Percentiles rank a stretch among this genome's conserved stretches.
These are phyloP conservation scores for Aurelia aurita complex sp. Pacific DNA, from an alignment of 30 jellyfish, hydroid and myxozoan genomes.

Conservation along the genomic window DNA sequence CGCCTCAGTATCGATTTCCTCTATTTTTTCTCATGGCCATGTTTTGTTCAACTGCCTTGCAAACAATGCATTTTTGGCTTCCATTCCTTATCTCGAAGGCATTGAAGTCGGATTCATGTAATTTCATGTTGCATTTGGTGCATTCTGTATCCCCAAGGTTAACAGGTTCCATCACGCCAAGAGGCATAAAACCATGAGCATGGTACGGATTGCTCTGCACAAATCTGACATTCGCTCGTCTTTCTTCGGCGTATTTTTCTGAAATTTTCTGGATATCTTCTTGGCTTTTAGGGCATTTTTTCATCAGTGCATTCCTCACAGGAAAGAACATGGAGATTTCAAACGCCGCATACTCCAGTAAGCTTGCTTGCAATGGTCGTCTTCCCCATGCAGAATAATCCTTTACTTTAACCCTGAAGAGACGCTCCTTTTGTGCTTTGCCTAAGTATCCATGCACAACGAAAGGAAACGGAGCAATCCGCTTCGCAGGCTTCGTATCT, in stretches of 20 bases:
- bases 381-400: slow-evolving; percentile 30
- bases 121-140: too few relatives aligned
- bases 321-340: slow-evolving; percentile 27
- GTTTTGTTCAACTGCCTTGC: too few relatives aligned
- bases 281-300: not conserved
- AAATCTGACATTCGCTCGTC: slow-evolving; percentile 2
- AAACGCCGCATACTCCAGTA: slow-evolving; percentile 28
- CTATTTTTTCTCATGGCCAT: too few relatives aligned
- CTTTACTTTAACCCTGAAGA: not conserved
- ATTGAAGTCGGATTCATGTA: too few relatives aligned
- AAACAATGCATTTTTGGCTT: too few relatives aligned
- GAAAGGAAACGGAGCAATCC: not conserved
- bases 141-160: too few relatives aligned
- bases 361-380: slow-evolving; percentile 26
- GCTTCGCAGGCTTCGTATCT: not conserved
- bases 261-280: slow-evolving; percentile 2
- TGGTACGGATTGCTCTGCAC: not conserved
- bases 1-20: too few relatives aligned
- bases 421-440: not conserved
- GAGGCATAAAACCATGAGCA: too few relatives aligned
- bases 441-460: not conserved
- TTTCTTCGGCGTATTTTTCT: not conserved
- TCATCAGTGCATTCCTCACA: not conserved
- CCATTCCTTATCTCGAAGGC: too few relatives aligned
- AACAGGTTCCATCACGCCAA: too few relatives aligned